phyloP scores from a whole-genome alignment of 2,888 invertebrate genomes.

The Hypsopygia costalis region DNA sequence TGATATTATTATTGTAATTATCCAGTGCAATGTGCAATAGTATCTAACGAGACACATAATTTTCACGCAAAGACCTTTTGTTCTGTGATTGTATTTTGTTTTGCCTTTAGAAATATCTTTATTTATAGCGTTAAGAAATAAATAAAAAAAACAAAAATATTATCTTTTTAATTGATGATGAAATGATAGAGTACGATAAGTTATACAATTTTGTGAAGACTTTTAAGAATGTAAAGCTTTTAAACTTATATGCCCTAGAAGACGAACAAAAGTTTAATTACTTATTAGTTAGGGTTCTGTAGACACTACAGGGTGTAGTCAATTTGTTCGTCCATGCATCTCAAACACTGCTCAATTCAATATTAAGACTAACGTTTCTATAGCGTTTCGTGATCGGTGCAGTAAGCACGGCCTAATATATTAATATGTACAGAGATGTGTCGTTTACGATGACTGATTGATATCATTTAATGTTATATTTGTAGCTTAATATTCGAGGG shows the following conservation, averaged over 20 bases:
- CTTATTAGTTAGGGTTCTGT: conserved; percentile 65
- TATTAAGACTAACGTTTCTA: conserved; percentile 58
- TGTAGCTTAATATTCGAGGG: conserved; percentile 7
- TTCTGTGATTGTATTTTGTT: conserved; percentile 26
- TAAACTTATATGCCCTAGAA: conserved; percentile 65
- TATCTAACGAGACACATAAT: conserved; percentile 26
- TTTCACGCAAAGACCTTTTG: conserved; percentile 24
- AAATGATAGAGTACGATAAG: conserved; percentile 57
- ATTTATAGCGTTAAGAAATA: conserved; percentile 53
- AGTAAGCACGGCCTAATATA: conserved; percentile 54
- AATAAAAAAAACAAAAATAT: conserved; percentile 41
- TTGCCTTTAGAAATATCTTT: conserved; percentile 28
- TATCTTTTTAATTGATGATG: conserved; percentile 51
- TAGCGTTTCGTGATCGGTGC: conserved; percentile 53
- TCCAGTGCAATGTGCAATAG: conserved; percentile 30
- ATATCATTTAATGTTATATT: conserved; percentile 16
- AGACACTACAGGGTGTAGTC: conserved; percentile 68
- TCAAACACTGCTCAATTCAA: conserved; percentile 72
- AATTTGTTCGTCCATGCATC: conserved; percentile 74
- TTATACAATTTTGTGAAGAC: conserved; percentile 73
- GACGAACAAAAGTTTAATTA: conserved; percentile 48
- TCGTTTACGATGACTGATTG: conserved; percentile 11
- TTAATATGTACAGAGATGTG: conserved; percentile 8
- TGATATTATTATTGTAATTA: conserved; percentile 31
- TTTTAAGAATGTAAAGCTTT: conserved; percentile 70